Percentiles rank a stretch among this genome's conserved stretches.
Evolutionary conservation across 2,797 vertebrate species (phyloP).

Genomic region (Lateolabrax maculatus): DNA sequence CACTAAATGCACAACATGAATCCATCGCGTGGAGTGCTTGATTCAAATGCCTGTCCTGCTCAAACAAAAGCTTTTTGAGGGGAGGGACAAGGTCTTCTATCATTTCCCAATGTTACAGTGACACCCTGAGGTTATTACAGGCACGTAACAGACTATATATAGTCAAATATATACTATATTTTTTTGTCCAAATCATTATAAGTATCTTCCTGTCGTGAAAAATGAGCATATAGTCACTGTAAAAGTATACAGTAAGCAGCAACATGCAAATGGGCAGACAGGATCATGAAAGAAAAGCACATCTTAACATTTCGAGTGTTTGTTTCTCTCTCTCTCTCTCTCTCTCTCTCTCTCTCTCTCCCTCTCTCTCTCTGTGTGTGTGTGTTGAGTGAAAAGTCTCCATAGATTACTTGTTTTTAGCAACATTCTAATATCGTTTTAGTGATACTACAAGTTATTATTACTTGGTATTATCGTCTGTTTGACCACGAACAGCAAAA

Average conservation of each 20-base stretch:
- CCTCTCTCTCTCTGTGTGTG: too few relatives aligned
- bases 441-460: too few relatives aligned
- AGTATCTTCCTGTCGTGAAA: not conserved
- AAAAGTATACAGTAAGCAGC: not conserved
- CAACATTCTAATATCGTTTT: too few relatives aligned
- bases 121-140: constrained; percentile 64
- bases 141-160: not conserved
- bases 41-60: not conserved
- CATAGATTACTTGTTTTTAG: too few relatives aligned
- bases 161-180: too few relatives aligned
- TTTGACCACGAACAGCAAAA: not conserved
- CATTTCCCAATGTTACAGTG: constrained; percentile 56
- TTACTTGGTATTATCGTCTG: not conserved
- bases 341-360: too few relatives aligned
- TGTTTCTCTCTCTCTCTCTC: too few relatives aligned
- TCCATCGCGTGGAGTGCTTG: not conserved
- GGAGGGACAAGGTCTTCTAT: not conserved
- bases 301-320: too few relatives aligned
- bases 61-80: constrained; percentile 41
- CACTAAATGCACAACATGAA: accelerated
- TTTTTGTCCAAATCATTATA: too few relatives aligned
- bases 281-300: not conserved
- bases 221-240: too few relatives aligned
- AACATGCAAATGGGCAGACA: not conserved
- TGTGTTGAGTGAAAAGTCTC: too few relatives aligned